Evolutionary conservation across 2,888 invertebrate species (phyloP).

Genomic region (Neoitamus cyanurus): DNA sequence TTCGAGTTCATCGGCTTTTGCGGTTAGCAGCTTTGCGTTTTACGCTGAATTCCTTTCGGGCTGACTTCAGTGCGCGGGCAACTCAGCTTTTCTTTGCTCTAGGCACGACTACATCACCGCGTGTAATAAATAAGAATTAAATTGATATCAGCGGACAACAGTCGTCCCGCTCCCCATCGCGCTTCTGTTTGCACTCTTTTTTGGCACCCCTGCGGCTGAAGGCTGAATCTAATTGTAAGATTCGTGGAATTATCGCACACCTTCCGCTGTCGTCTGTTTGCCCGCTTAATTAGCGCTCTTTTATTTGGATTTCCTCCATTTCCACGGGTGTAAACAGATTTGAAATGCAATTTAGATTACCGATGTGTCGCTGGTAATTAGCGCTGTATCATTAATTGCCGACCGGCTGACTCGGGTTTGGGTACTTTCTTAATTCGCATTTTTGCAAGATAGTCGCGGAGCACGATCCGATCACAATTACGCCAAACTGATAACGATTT

Average conservation of each 20-base stretch:
- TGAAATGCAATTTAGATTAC: constrained; percentile 1
- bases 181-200: not conserved
- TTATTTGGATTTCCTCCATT: constrained; percentile 1
- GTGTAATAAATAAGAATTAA: not conserved
- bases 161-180: not conserved
- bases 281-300: not conserved
- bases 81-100: not conserved
- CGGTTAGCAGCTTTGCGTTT: not conserved
- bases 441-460: not conserved
- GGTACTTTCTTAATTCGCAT: not conserved
- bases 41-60: not conserved
- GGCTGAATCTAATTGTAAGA: not conserved
- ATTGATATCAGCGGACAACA: not conserved
- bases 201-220: not conserved
- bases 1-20: constrained; percentile 16
- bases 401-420: not conserved
- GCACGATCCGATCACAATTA: not conserved
- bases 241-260: not conserved
- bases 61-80: not conserved
- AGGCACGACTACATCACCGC: not conserved
- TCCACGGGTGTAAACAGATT: not conserved
- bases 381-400: not conserved
- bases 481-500: not conserved
- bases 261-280: not conserved
- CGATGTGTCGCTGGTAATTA: not conserved